A percentile compares a stretch with the other conserved stretches of the same genome.
These are phyloP conservation scores for Pardosa pseudoannulata DNA, from an alignment of 2,888 invertebrate species.

Conservation along the genomic window DNA sequence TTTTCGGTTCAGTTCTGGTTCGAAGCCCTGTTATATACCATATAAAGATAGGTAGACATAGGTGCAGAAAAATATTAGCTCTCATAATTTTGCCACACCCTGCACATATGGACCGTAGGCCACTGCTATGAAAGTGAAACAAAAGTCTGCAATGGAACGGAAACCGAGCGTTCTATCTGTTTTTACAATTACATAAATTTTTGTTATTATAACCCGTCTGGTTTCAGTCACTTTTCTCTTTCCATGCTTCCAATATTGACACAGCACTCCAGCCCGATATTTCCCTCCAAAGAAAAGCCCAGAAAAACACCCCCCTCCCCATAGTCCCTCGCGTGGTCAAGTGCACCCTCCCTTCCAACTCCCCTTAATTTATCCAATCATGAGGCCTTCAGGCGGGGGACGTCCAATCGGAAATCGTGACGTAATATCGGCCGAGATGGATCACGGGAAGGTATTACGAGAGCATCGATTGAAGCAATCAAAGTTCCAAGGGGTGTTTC, in stretches of 20 bases:
- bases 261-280: slow-evolving; percentile 32
- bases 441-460: slow-evolving; percentile 30
- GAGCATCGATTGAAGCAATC: background rate
- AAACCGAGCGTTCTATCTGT: slow-evolving; percentile 8
- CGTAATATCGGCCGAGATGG: slow-evolving; percentile 47
- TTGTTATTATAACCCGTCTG: slow-evolving; percentile 40
- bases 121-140: no score
- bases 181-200: slow-evolving; percentile 60
- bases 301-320: background rate
- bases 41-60: no score
- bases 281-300: slow-evolving; percentile 28
- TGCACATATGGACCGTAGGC: no score
- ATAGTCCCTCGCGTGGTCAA: slow-evolving; percentile 41
- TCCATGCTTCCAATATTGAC: slow-evolving; percentile 48
- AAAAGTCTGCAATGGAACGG: no score
- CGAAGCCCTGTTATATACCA: no score
- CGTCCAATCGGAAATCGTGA: slow-evolving; percentile 35
- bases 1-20: no score
- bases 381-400: slow-evolving; percentile 16
- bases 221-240: slow-evolving; percentile 14
- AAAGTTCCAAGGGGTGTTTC: background rate
- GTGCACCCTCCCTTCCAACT: background rate
- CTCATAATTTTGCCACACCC: no score
- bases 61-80: no score
- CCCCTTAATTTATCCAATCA: slow-evolving; percentile 44